Evolutionary conservation across 2,888 invertebrate genomes (phyloP), one percentile per base, ranked within the genome.

Genomic region (Xylota segnis): DNA sequence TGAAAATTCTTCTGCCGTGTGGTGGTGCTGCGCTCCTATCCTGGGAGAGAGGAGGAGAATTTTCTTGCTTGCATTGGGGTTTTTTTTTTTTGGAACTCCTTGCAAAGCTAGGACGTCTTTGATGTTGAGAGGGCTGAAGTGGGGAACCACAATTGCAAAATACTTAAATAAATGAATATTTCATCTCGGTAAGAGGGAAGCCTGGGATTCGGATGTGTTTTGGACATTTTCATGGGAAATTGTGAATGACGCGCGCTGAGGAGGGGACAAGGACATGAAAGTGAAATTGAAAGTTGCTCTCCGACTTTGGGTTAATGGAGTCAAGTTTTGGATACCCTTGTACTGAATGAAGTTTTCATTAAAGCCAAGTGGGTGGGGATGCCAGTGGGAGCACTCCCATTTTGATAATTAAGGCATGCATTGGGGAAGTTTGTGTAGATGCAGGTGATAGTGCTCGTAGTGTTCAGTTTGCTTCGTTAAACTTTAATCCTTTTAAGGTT

Each of bases 151-250:
- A 63, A 52, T 52, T 74, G 63, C 63, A 65, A 74, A 52, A 43
- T 65, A 74, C 74, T 74, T 34, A 56, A 74, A 40, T 45, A 54
- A 54, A 74, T 74, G 54, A 74, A 74, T 74, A 23, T 54, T 63
- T 63, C 12, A 59, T 59, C 6, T 12, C 23, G 14, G 10, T 27
- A 59, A 23, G 50, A 43, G 47, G 54, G 32, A 34, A 40, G 40
- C 23, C 23, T 27, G 59, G 14, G 34, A 29, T 4, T 27, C 9
- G 4, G 16, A 45, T 40, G 12, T 45, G 29, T 63, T 50, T 65
- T 50, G 47, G 34, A 65, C 65, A 50, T 45, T 63, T 63, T 45
- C n/a, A 5, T 14, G n/a, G 12, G n/a, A 40, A 40, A n/a, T 61
- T 50, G 34, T 29, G 6, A 23, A 7, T 27, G 50, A 63, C 63